A percentile compares a stretch with the other conserved stretches of the same genome.
Conservation (phyloP, 2,797 vertebrate species). For the Sebastes reedi region DNA sequence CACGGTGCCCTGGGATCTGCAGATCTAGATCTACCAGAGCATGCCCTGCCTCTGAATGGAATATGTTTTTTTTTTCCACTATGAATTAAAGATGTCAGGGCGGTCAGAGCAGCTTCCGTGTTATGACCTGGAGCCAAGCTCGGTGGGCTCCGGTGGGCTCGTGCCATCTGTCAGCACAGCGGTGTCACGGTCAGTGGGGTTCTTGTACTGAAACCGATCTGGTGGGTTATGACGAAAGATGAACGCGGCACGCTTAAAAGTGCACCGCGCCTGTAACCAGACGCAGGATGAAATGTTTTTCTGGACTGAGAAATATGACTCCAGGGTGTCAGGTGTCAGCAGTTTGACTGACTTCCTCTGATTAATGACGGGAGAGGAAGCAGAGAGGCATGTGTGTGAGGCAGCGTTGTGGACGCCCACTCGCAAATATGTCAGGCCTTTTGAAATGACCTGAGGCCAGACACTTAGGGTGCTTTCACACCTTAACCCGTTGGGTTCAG, state of each 20-base stretch:
- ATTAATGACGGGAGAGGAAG: conserved; percentile 21
- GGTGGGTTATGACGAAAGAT: neutral
- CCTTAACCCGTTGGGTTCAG: neutral
- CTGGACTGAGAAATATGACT: conserved; percentile 37
- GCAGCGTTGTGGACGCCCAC: neutral
- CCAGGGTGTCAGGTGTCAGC: conserved; percentile 35
- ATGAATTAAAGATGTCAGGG: conserved; percentile 68
- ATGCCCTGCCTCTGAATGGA: conserved; percentile 15
- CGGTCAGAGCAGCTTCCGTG: conserved; percentile 18
- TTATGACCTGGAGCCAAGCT: conserved; percentile 17
- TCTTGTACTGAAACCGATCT: neutral
- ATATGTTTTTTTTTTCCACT: conserved; percentile 33
- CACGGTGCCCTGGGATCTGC: conserved; percentile 21
- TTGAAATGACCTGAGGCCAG: too few species aligned
- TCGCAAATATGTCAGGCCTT: neutral
- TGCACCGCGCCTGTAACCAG: neutral
- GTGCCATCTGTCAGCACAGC: neutral
- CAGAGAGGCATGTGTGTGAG: neutral
- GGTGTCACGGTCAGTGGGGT: neutral
- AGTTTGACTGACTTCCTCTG: conserved; percentile 25
- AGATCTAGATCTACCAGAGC: conserved; percentile 35
- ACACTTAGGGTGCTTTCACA: neutral
- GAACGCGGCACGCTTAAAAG: neutral
- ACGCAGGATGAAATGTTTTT: neutral
- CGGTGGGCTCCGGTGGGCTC: neutral